Percentiles rank a stretch among this genome's conserved stretches.
phyloP scores from a whole-genome alignment of 2,888 invertebrate genomes.

The Fragum sueziense region DNA sequence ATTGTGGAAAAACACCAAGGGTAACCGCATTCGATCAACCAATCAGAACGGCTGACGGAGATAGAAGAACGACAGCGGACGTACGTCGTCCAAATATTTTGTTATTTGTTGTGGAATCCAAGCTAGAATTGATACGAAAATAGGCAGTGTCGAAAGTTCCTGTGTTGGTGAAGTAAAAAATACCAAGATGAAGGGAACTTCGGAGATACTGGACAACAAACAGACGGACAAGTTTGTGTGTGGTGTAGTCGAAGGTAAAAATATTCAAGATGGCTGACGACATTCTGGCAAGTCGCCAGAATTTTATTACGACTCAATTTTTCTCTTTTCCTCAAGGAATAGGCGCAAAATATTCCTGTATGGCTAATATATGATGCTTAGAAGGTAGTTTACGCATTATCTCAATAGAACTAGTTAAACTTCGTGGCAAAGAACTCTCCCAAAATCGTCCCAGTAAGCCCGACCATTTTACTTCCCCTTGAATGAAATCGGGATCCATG shows the following conservation, averaged over 20 bases:
- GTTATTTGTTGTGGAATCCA: not conserved
- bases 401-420: too few species aligned
- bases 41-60: not conserved
- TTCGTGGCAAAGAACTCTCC: too few species aligned
- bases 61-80: not conserved
- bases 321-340: too few species aligned
- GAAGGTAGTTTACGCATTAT: too few species aligned
- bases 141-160: conserved; percentile 38
- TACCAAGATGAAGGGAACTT: conserved; percentile 59
- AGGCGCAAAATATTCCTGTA: too few species aligned
- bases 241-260: conserved; percentile 71
- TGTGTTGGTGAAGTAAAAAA: conserved; percentile 26
- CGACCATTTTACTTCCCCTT: too few species aligned
- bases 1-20: not conserved
- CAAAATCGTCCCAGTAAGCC: too few species aligned
- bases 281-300: conserved; percentile 29
- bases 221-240: conserved; percentile 63
- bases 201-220: conserved; percentile 63
- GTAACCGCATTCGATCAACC: conserved; percentile 6
- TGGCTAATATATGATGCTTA: too few species aligned
- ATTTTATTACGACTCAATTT: not conserved
- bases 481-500: too few species aligned
- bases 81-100: not conserved
- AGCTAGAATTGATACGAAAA: conserved; percentile 20
- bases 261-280: conserved; percentile 25